Conservation (phyloP, 2,797 vertebrate species). For the Denticeps clupeoides region DNA sequence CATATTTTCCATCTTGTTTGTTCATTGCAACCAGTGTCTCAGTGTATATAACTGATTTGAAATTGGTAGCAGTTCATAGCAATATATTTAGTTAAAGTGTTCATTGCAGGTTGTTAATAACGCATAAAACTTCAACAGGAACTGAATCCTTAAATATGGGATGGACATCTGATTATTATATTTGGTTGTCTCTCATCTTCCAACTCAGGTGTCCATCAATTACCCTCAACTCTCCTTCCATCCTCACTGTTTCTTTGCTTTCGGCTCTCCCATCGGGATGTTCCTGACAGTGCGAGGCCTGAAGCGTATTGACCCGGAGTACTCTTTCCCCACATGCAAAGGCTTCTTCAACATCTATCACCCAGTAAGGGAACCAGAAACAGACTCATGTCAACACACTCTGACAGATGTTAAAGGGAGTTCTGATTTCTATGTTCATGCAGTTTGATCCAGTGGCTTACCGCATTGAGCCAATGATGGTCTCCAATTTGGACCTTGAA, state of each 20-base stretch:
- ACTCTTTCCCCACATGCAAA: conserved; percentile 89
- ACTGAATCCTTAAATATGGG: neutral
- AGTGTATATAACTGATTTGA: too few relatives aligned
- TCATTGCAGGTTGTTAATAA: too few relatives aligned
- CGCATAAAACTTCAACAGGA: too few relatives aligned
- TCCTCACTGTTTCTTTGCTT: conserved; percentile 88
- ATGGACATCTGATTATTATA: neutral
- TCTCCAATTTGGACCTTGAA: conserved; percentile 65
- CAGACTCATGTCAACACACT: too few relatives aligned
- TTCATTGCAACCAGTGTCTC: too few relatives aligned
- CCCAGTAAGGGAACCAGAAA: conserved; percentile 56
- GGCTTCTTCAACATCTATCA: conserved; percentile 98
- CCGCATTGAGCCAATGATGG: conserved; percentile 90
- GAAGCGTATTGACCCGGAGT: conserved; percentile 83
- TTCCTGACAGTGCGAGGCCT: conserved; percentile 90
- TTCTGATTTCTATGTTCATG: conserved; percentile 1
- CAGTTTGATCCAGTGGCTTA: conserved; percentile 96
- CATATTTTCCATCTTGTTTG: neutral
- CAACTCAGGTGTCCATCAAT: conserved; percentile 71
- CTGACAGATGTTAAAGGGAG: neutral
- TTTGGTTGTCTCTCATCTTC: too few relatives aligned
- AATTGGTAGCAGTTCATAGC: neutral
- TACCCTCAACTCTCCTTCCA: conserved; percentile 85
- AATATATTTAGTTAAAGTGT: neutral
- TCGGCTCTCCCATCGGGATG: conserved; percentile 97